Evolutionary conservation across 2,888 invertebrate species (phyloP).

Genomic region (Mactromeris polynyma): DNA sequence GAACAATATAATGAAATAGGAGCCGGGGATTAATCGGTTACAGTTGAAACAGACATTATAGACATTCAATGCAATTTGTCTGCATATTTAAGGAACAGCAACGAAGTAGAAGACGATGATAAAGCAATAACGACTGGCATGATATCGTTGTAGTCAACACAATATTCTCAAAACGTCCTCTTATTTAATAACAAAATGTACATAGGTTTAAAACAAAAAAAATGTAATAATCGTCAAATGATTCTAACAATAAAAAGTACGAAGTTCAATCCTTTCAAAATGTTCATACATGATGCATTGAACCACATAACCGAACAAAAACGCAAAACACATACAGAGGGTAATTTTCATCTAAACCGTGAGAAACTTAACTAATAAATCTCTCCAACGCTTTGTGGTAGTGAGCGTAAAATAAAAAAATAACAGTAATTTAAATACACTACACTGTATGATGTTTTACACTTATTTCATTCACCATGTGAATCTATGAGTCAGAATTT

Average conservation of each 20-base stretch:
- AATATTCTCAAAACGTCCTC: neutral
- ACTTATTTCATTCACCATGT: neutral
- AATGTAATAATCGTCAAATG: neutral
- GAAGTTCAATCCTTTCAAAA: neutral
- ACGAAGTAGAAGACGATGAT: neutral
- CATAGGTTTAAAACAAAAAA: neutral
- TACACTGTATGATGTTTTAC: neutral
- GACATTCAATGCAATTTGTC: too few species aligned
- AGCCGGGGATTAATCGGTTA: too few species aligned
- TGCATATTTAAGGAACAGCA: too few species aligned
- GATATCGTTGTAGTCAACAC: neutral
- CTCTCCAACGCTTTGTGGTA: neutral
- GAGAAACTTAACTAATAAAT: conserved; percentile 1
- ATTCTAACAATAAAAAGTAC: neutral
- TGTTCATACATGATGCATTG: neutral
- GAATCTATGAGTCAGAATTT: neutral
- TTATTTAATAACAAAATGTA: too few species aligned
- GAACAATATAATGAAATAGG: too few species aligned
- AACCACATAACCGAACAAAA: neutral
- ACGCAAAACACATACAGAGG: neutral
- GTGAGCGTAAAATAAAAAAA: neutral
- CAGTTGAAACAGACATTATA: too few species aligned
- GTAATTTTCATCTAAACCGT: neutral
- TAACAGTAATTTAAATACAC: neutral
- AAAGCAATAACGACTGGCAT: neutral